Base-by-base conservation (phyloP, 2,888 invertebrate species). In the Drosophila silvestris region DNA sequence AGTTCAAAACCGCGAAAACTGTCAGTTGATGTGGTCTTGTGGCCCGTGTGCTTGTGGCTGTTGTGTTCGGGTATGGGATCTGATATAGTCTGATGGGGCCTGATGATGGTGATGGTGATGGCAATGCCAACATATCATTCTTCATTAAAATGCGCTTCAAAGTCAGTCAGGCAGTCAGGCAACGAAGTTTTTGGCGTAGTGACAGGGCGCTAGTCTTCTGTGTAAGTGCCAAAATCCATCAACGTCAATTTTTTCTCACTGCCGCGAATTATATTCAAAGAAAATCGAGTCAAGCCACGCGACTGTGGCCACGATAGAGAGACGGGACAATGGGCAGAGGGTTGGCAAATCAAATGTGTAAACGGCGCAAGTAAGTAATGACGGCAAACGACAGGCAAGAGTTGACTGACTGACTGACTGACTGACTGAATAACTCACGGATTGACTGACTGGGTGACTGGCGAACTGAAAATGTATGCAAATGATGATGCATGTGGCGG, bases 211-310 rank as follows among this genome's bases (percentile, higher is more conserved):
- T 79, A 81, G 79, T 81, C 82, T 79, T 76, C 90, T 86, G 82
- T 91, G 91, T 89, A 91, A 91, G 91, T 91, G 92, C 90, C 91
- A 91, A 91, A 91, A 91, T 91, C 91, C 91, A 91, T 91, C 91
- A 91, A 91, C 87, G 91, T 91, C 91, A 91, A 87, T 91, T 89
- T 79, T 89, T 39, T 6, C 77, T 64, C 72, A 63, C 72, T 56
- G 57, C 73, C 70, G 79, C 85, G 88, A 90, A 91, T 91, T 91
- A 90, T 90, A 90, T 91, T 83, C 89, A 90, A 91, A 86, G 90
- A 84, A 91, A 89, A 90, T 84, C 84, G 84, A 88, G 77, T 77
- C 68, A 74, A 72, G 78, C 63, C 54, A 68, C 68, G 57, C 54
- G 59, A 70, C 58, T 58, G 60, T 54, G 60, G 58, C 51, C 33